Evolutionary conservation across 2,113 vertebrate species (phyloP), one percentile per base, ranked within the genome.

Genomic region (Solea senegalensis): DNA sequence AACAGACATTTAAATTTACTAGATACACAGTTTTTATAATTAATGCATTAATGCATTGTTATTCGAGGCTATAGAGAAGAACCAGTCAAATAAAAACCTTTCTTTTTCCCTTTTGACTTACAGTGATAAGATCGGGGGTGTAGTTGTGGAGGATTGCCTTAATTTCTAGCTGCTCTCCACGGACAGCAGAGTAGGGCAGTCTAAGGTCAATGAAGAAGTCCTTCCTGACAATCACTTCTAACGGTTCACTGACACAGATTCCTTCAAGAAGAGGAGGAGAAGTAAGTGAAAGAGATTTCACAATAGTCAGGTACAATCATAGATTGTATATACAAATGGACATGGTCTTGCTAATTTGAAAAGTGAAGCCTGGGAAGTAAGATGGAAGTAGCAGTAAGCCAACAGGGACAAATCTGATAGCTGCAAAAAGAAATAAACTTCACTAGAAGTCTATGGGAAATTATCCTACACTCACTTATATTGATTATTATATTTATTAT

Each of bases 171-270:
- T 93, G 91, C 66, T 94, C 94, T 51, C 92, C 91, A 15, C 86
- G 78, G 12, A 93, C 90, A 41, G 91, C 93, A 8, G 92, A 89
- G 64, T 91, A 93, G 0, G 94, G 94, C 59, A 94, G 70, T 53
- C 78, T 86, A 40, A 94, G 89, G 34, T 93, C 96, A 0, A 98
- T 92, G 83, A 98, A 98, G 90, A 98, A 97, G 0, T 92, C 68
- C 70, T 95, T 95, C 71, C 65, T 69, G 41, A 96, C 96, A 0
- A 81, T 90, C 27, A 97, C 82, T 69, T 96, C 94, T 0, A 95
- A 94, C 15, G 96, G 90, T 1, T 95, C 81, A 0, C 94, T 92
- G 12, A 48, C 45, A 48, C 45, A 48, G 45, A 48, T 48, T 48
- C 45, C 45, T 48, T 13, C 4, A 34, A 34, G 34, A 34, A 48